Evolutionary conservation across 2,113 vertebrate species (phyloP).

Genomic region (Nymphicus hollandicus): DNA sequence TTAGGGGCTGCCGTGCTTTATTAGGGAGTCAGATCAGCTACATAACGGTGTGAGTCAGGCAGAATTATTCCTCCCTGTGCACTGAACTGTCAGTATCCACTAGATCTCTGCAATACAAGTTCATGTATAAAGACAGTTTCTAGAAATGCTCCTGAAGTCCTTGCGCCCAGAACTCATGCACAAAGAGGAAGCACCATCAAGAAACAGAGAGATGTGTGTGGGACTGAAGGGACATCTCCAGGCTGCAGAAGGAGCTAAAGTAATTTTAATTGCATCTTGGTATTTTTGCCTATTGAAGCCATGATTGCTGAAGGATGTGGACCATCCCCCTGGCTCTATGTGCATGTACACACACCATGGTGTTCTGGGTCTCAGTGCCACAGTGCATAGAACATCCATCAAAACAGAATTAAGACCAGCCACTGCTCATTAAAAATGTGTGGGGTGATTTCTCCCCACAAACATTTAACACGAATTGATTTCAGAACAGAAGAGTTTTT

Average conservation of each 20-base stretch:
- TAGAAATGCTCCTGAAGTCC: neutral
- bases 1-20: neutral
- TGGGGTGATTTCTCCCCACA: neutral
- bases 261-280: neutral
- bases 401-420: neutral
- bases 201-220: no score
- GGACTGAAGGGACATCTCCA: neutral
- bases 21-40: slow-evolving; percentile 9
- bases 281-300: neutral
- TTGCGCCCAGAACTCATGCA: neutral
- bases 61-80: neutral
- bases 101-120: neutral
- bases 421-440: accelerated
- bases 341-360: neutral
- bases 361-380: neutral
- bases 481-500: neutral
- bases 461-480: neutral
- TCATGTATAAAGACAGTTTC: neutral
- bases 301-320: accelerated
- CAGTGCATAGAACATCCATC: accelerated
- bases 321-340: neutral
- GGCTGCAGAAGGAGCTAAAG: neutral
- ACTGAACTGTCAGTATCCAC: neutral
- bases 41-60: neutral
- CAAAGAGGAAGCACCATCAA: neutral